These are phyloP conservation scores for Phylloscopus trochilus DNA, from an alignment of 2,113 vertebrate species.

Conservation along the genomic window DNA sequence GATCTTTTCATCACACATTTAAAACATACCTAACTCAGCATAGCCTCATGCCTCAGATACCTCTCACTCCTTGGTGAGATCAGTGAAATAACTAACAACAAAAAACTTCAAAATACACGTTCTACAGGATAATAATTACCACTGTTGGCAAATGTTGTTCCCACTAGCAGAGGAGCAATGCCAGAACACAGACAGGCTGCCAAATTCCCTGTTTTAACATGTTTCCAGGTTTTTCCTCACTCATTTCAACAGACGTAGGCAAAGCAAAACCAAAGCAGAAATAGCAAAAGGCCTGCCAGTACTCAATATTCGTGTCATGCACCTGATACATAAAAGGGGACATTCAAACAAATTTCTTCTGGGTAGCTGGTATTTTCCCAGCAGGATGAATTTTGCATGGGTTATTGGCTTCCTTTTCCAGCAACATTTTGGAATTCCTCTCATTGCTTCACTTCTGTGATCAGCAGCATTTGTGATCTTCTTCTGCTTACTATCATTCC, in stretches of 20 bases:
- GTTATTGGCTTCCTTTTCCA: neutral
- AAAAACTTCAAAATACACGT: neutral
- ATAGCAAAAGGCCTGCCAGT: neutral
- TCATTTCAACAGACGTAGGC: neutral
- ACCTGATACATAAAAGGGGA: neutral
- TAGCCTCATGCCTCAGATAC: slow-evolving; percentile 16
- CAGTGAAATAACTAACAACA: neutral
- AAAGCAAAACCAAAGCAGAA: neutral
- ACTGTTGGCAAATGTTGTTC: neutral
- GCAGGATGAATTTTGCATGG: neutral
- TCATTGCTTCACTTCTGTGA: neutral
- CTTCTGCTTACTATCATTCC: neutral
- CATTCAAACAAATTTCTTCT: neutral
- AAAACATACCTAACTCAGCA: slow-evolving; percentile 38
- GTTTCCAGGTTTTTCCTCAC: neutral
- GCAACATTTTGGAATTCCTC: neutral
- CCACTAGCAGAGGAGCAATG: neutral
- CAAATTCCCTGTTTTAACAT: neutral
- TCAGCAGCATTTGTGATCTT: neutral
- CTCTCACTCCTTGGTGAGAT: neutral
- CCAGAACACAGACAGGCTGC: neutral
- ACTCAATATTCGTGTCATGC: neutral
- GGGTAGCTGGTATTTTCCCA: neutral
- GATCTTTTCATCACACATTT: neutral
- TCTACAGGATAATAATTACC: neutral